Conservation (phyloP, 1,140 invertebrate genomes). For the Hycleus phaleratus region DNA sequence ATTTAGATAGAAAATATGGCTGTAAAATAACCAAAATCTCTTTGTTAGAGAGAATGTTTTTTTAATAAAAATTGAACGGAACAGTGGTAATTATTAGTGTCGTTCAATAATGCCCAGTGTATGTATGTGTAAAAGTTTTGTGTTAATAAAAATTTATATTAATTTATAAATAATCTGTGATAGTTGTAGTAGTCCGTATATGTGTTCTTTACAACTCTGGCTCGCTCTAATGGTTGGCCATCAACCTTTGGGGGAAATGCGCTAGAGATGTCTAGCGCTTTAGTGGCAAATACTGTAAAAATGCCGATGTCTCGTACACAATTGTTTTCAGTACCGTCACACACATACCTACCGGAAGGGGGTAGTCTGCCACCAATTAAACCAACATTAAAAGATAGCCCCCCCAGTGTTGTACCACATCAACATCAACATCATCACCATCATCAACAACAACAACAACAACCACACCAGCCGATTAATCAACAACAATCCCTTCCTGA, state of each 20-base stretch:
- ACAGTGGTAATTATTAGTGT: neutral
- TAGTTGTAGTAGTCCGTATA: slow-evolving; percentile 13
- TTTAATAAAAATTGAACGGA: slow-evolving; percentile 23
- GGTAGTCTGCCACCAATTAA: slow-evolving; percentile 35
- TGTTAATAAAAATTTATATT: neutral
- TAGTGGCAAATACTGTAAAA: slow-evolving; percentile 34
- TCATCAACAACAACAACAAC: slow-evolving; percentile 29
- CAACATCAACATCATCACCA: slow-evolving; percentile 27
- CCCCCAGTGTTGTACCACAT: slow-evolving; percentile 31
- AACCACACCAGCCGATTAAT: slow-evolving; percentile 14
- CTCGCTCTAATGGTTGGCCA: slow-evolving; percentile 33
- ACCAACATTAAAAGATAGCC: slow-evolving; percentile 33
- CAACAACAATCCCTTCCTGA: slow-evolving; percentile 24
- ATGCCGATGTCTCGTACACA: slow-evolving; percentile 40
- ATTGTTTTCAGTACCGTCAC: slow-evolving; percentile 34
- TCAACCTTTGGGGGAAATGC: slow-evolving; percentile 29
- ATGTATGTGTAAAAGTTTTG: neutral
- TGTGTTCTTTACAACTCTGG: slow-evolving; percentile 10
- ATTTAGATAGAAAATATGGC: slow-evolving; percentile 29
- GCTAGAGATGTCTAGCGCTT: slow-evolving; percentile 39
- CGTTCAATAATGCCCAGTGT: neutral
- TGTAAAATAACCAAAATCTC: slow-evolving; percentile 36
- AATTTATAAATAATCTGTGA: neutral
- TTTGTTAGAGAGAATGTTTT: slow-evolving; percentile 35
- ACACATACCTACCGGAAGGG: slow-evolving; percentile 37